Evolutionary conservation across 2,113 vertebrate genomes (phyloP).

Genomic region (Garra rufa): DNA sequence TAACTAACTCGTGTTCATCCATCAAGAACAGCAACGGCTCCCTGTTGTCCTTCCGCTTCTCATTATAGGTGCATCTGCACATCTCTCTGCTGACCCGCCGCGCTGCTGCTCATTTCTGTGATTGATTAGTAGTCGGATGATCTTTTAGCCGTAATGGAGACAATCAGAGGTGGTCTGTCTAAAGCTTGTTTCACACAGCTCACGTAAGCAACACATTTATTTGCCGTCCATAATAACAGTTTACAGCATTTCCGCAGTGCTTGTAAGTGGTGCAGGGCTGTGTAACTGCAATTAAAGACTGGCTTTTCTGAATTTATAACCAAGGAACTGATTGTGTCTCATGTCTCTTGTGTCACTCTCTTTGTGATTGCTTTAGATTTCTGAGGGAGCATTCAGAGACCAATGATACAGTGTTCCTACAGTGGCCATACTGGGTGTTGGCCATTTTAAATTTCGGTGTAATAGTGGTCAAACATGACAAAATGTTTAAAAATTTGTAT

Average conservation of each 20-base stretch:
- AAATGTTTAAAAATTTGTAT: not conserved
- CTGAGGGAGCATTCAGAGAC: not conserved
- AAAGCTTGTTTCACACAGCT: not conserved
- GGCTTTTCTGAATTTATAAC: not conserved
- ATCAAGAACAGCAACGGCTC: constrained; percentile 24
- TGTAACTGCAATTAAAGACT: not conserved
- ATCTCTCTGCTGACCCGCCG: constrained; percentile 32
- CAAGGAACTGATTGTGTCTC: not conserved
- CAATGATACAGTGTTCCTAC: not conserved
- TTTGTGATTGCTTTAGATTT: not conserved
- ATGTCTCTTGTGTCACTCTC: not conserved
- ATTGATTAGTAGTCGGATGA: constrained; percentile 25
- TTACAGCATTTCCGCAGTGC: not conserved
- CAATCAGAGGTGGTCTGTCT: constrained; percentile 6
- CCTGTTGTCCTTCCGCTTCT: constrained; percentile 28
- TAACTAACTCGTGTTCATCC: constrained; percentile 33
- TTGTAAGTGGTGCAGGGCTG: not conserved
- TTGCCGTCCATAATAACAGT: not conserved
- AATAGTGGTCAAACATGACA: not conserved
- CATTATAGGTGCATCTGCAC: constrained; percentile 34
- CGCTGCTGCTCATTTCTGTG: constrained; percentile 19
- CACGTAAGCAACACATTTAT: constrained; percentile 18
- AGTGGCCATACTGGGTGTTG: not conserved
- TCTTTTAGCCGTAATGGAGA: constrained; percentile 27
- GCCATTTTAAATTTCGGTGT: not conserved